Evolutionary conservation across 35 echinoderm and acorn worm genomes (phyloP).

Genomic region (Chiridota heheva): DNA sequence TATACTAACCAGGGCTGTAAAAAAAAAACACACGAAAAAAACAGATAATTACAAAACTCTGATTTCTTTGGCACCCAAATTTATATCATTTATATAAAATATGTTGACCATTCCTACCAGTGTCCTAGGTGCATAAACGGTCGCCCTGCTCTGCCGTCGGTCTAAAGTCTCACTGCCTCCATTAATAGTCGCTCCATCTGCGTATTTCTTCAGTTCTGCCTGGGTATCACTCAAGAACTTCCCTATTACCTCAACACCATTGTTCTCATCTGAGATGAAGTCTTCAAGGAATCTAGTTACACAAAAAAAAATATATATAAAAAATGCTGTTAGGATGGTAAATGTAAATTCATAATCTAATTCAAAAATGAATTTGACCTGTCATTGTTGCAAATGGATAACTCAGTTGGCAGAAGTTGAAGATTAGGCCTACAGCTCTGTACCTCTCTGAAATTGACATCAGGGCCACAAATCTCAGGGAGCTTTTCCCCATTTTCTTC

Average conservation of each 20-base stretch:
- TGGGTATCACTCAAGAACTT: constrained; percentile 47
- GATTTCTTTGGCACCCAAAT: too few species aligned
- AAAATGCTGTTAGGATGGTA: not conserved
- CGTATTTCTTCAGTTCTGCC: constrained; percentile 18
- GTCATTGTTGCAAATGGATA: not conserved
- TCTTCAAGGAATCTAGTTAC: constrained; percentile 18
- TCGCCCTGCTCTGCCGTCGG: too few species aligned
- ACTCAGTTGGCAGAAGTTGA: too few species aligned
- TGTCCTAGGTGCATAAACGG: too few species aligned
- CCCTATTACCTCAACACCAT: constrained; percentile 33
- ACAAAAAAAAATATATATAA: not conserved
- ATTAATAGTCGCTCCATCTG: not conserved
- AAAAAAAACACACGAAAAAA: too few species aligned
- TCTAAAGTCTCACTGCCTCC: not conserved
- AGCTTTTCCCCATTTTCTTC: not conserved
- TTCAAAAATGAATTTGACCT: not conserved
- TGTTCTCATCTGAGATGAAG: constrained; percentile 46
- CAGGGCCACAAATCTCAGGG: not conserved
- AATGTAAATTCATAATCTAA: not conserved
- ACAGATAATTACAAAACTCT: too few species aligned
- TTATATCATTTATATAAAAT: too few species aligned
- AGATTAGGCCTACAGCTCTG: too few species aligned
- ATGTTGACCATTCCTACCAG: too few species aligned
- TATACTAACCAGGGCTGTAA: too few species aligned
- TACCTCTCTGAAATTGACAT: not conserved